phyloP scores from a whole-genome alignment of 2,113 vertebrate species.

The Toxotes chatareus region DNA sequence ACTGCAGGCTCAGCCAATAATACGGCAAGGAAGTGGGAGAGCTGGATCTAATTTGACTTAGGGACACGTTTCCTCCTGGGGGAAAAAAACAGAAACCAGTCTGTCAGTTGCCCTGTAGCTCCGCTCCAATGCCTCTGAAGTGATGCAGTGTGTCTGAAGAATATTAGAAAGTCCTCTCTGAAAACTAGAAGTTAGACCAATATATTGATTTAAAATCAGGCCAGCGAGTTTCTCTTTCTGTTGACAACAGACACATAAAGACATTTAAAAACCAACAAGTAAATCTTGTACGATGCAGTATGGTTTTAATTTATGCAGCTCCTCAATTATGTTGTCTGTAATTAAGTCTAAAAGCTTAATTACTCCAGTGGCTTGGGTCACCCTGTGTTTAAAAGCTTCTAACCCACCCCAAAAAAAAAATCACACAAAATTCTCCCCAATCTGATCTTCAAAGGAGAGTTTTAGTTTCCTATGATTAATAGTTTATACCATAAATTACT shows the following conservation, averaged over 20 bases:
- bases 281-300: not conserved
- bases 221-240: not conserved
- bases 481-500: not conserved
- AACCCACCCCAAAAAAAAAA: not conserved
- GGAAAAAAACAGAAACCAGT: slow-evolving; percentile 28
- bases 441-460: not conserved
- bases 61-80: slow-evolving; percentile 45
- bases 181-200: not conserved
- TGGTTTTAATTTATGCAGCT: slow-evolving; percentile 9
- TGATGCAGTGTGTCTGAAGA: slow-evolving; percentile 10
- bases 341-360: slow-evolving; percentile 31
- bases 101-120: slow-evolving; percentile 33
- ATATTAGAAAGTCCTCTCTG: slow-evolving; percentile 22
- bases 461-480: not conserved
- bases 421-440: not conserved
- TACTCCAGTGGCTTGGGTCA: not conserved
- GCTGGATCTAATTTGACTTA: slow-evolving; percentile 57
- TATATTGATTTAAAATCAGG: not conserved
- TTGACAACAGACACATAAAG: not conserved
- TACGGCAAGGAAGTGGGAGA: not conserved
- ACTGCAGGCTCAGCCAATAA: slow-evolving; percentile 24
- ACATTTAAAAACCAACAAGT: slow-evolving; percentile 13
- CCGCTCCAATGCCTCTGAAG: slow-evolving; percentile 20
- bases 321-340: slow-evolving; percentile 13
- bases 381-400: not conserved